Base-by-base conservation (phyloP, 2,888 invertebrate species). In the Cheilosia vernalis region DNA sequence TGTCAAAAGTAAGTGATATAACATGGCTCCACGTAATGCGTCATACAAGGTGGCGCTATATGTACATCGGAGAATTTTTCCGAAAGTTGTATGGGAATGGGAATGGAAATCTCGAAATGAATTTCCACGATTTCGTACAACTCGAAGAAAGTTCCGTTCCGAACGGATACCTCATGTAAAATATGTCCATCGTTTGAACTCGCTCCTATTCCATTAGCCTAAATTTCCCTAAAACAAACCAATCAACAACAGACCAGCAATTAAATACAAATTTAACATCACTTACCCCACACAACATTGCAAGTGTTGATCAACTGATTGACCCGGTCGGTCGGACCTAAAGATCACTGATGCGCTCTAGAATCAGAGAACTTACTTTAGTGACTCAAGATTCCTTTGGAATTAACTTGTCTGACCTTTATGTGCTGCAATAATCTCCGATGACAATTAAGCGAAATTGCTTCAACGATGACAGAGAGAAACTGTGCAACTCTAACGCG, bases 341-440 rank as follows among this genome's bases (percentile, higher is more conserved):
- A 63, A 85, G 85, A 77, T 81, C 85, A 76, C 58, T 4, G 4
- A 37, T 37, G 13, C 33, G 19, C 47, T 37, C 55, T 72, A 9
- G 61, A 85, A 85, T 85, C 81, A 81, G 56, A 56, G 40, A 85
- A 70, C 58, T 81, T 66, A 76, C 77, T 77, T 85, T 44, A 70
- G 27, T 81, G 66, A 66, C 67, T 72, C 60, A 70, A 77, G 77
- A 85, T 85, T 85, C 81, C 66, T 72, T 30, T 19, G 33, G 56
- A 72, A 77, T 81, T 80, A 81, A 85, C 85, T 47, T 21, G 21
- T 56, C 47, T 77, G 85, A 85, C 85, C 85, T 85, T 72, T 73
- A 27, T 69, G 24, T 21, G 40, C 49, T 56, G 47, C 42, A 80
- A 69, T 84, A 84, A 84, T 84, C 80, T 78, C 4, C 42, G 69